phyloP scores from a whole-genome alignment of 2,113 vertebrate genomes.

The Semicossyphus pulcher region DNA sequence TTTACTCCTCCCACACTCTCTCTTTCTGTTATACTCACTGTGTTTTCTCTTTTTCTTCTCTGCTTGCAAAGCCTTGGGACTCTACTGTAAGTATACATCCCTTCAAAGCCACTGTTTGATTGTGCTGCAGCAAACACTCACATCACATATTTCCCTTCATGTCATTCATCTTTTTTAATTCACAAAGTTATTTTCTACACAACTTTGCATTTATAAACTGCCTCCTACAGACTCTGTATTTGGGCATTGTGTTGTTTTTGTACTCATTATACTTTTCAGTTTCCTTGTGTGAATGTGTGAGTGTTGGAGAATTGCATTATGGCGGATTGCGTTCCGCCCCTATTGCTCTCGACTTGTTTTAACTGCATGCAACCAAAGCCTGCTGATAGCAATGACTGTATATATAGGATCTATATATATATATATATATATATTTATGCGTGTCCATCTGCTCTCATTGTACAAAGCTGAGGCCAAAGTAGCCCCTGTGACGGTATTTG shows the following conservation, averaged over 20 bases:
- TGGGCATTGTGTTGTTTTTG: too few species aligned
- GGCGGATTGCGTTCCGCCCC: too few species aligned
- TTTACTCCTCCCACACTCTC: slow-evolving; percentile 19
- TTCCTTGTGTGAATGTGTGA: too few species aligned
- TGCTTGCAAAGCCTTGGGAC: slow-evolving; percentile 88
- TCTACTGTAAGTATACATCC: slow-evolving; percentile 93
- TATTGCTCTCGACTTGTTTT: too few species aligned
- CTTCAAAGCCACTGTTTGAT: slow-evolving; percentile 20
- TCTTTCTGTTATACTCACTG: slow-evolving; percentile 42
- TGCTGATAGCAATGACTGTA: too few species aligned
- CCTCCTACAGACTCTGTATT: background rate
- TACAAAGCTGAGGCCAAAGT: too few species aligned
- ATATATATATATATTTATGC: too few species aligned
- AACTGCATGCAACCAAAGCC: too few species aligned
- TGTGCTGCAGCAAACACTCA: slow-evolving; percentile 14
- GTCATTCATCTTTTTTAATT: background rate
- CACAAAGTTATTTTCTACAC: background rate
- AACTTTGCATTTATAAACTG: background rate
- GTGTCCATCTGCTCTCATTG: too few species aligned
- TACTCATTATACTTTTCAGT: background rate
- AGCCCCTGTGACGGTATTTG: too few species aligned
- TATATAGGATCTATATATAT: too few species aligned
- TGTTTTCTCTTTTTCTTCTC: slow-evolving; percentile 53
- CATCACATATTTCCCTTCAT: background rate
- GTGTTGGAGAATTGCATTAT: too few species aligned